These are phyloP conservation scores for Folsomia manolachei DNA, from an alignment of 2,888 invertebrate genomes.

Conservation along the genomic window DNA sequence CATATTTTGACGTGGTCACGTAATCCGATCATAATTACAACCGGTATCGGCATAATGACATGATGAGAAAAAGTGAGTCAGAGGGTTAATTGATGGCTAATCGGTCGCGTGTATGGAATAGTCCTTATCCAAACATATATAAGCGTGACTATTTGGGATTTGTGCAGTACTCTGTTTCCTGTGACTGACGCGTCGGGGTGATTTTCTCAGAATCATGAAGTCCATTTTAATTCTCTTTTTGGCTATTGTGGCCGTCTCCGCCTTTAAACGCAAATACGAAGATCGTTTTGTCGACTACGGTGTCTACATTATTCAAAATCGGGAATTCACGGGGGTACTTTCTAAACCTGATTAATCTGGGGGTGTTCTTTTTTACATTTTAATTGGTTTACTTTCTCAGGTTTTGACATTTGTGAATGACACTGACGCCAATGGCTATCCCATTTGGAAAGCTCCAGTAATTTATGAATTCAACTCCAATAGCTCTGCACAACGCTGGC, in stretches of 20 bases:
- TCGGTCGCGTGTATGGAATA: not conserved
- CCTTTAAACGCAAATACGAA: constrained; percentile 2
- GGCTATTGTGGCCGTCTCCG: not conserved
- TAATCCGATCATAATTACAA: not conserved
- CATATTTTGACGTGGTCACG: not conserved
- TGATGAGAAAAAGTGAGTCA: constrained; percentile 10
- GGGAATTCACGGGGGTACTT: constrained; percentile 16
- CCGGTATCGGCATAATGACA: not conserved
- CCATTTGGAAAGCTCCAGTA: constrained; percentile 21
- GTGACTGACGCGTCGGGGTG: no score
- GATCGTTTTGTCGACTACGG: constrained; percentile 26
- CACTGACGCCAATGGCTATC: not conserved
- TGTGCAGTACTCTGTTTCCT: no score
- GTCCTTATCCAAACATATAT: not conserved
- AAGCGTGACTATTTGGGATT: not conserved
- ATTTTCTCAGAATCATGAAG: not conserved
- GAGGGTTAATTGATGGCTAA: not conserved
- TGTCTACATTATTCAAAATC: constrained; percentile 36
- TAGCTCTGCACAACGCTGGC: constrained; percentile 39
- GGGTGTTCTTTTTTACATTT: not conserved
- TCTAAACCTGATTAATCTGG: not conserved
- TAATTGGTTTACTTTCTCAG: constrained; percentile 2
- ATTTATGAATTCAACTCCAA: constrained; percentile 12
- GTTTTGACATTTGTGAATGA: constrained; percentile 27
- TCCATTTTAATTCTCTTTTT: not conserved